phyloP scores from a whole-genome alignment of 1,140 invertebrate genomes.

The Euura saliciscinereae region DNA sequence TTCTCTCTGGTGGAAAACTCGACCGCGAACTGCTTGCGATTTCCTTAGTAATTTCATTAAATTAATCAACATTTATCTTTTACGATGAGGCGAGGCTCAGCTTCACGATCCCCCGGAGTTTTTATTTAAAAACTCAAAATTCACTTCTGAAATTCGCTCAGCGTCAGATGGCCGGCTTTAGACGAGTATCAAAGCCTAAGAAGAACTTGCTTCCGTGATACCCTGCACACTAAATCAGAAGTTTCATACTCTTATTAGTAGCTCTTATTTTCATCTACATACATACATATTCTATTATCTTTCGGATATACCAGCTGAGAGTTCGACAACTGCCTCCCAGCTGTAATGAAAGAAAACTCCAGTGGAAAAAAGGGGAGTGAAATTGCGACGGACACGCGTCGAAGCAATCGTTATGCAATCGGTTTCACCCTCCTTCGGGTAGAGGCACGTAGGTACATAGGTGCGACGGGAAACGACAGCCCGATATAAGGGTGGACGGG shows the following conservation, averaged over 20 bases:
- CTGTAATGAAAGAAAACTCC: too few relatives aligned
- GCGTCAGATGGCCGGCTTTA: neutral
- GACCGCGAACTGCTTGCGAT: neutral
- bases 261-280: too few relatives aligned
- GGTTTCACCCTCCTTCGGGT: neutral
- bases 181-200: too few relatives aligned
- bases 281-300: too few relatives aligned
- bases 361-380: neutral
- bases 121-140: neutral
- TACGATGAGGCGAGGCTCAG: neutral
- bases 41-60: conserved; percentile 6
- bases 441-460: neutral
- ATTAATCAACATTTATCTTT: conserved; percentile 8
- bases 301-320: too few relatives aligned
- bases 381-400: neutral
- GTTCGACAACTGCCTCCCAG: too few relatives aligned
- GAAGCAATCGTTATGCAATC: neutral
- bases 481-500: neutral
- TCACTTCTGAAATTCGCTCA: neutral
- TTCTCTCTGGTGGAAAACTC: conserved; percentile 1
- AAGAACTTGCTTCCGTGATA: too few relatives aligned
- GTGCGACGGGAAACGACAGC: neutral
- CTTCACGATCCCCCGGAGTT: neutral
- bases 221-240: too few relatives aligned
- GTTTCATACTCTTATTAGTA: too few relatives aligned